These are phyloP conservation scores for Brachionus sp. DNA, from an alignment of 1,140 invertebrate genomes.

Conservation along the genomic window DNA sequence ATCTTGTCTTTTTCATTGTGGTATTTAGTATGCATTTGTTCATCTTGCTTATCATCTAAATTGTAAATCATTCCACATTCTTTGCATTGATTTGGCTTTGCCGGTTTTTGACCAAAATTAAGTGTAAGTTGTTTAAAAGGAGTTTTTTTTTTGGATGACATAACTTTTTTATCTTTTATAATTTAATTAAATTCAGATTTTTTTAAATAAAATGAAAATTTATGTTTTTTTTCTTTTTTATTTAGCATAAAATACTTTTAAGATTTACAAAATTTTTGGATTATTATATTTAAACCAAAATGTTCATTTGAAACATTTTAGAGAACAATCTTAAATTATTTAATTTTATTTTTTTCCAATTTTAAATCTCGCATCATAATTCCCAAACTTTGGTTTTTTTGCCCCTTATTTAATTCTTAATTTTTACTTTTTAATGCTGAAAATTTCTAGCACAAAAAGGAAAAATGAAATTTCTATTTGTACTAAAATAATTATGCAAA, in stretches of 20 bases:
- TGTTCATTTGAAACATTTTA: no score
- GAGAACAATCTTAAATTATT: no score
- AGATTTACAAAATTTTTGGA: background rate
- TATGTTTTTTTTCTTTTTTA: background rate
- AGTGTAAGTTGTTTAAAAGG: conserved; percentile 22
- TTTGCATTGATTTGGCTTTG: conserved; percentile 11
- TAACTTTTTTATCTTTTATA: no score
- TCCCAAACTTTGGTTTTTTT: no score
- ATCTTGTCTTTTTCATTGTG: background rate
- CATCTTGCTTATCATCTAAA: conserved; percentile 4
- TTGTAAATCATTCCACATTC: conserved; percentile 34
- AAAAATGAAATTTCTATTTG: no score
- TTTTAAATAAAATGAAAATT: background rate
- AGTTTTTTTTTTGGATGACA: conserved; percentile 22
- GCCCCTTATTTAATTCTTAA: no score
- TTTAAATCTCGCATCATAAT: no score
- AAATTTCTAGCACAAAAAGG: no score
- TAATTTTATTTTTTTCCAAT: no score
- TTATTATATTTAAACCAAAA: no score
- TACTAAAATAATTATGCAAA: no score
- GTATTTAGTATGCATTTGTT: conserved; percentile 17
- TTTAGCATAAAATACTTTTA: background rate
- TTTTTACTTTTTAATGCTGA: no score
- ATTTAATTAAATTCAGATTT: background rate
- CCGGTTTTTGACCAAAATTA: conserved; percentile 26